Evolutionary conservation across 1,140 invertebrate genomes (phyloP), one percentile per base, ranked within the genome.

Genomic region (Littorina saxatilis): DNA sequence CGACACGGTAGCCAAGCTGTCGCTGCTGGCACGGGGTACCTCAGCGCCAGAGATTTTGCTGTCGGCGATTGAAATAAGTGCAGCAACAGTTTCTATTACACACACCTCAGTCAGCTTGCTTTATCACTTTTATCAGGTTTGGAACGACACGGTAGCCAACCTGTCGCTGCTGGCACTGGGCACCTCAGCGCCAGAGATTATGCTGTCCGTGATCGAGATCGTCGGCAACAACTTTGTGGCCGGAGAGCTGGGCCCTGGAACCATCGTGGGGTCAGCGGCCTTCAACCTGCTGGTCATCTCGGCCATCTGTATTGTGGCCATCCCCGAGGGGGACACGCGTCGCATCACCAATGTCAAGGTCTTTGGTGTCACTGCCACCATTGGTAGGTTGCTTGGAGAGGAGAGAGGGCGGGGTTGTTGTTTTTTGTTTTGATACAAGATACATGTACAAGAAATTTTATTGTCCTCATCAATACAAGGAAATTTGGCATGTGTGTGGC

Each of bases 91-190:
- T n/a, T n/a, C n/a, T n/a, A n/a, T n/a, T n/a, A n/a, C n/a, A n/a
- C n/a, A n/a, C n/a, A n/a, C n/a, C n/a, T n/a, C n/a, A n/a, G n/a
- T n/a, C n/a, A n/a, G n/a, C n/a, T n/a, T n/a, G n/a, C n/a, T n/a
- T n/a, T n/a, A n/a, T n/a, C n/a, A n/a, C n/a, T n/a, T n/a, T n/a
- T 35, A 15, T 17, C 39, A 83, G 82, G 92, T 94, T 20, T 95
- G 95, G 95, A 95, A 95, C 84, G 94, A 95, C 85, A 95, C 95
- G 0, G 95, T 95, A 7, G 95, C 95, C 81, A 95, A 95, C 89
- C 88, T 95, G 29, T 95, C 94, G 23, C 90, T 95, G 5, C 94
- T 95, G 93, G 95, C 95, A 7, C 87, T 95, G 2, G 95, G 95
- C 27, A 95, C 94, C 5, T 94, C 94, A 29, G 95, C 95, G 2